Evolutionary conservation across 2,113 vertebrate genomes (phyloP), one percentile per base, ranked within the genome.

Genomic region (Verasper variegatus): DNA sequence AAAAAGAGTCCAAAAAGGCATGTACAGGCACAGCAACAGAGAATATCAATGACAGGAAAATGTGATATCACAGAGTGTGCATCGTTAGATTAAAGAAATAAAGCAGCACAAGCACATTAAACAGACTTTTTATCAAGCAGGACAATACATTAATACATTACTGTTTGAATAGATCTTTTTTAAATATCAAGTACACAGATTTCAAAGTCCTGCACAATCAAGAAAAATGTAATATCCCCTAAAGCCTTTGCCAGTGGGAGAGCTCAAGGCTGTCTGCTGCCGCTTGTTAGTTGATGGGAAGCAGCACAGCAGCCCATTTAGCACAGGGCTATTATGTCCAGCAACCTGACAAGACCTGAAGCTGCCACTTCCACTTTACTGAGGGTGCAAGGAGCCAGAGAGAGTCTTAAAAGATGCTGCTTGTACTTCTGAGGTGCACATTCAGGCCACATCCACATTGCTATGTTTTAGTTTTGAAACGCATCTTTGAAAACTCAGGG

Each of bases 31-130:
- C 67, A 71, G 65, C 68, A 56, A 70, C 74, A 18, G 70, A 81
- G 61, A 55, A 60, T 75, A 84, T 84, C 81, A 31, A 71, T 81
- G 66, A 81, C 74, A 80, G 75, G 51, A 76, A 78, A 74, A 62
- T 20, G 9, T 13, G 57, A 64, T 80, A 70, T 73, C 49, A 35
- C 31, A 55, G 20, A 6, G 20, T 2, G 15, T 52, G 13, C 31
- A 42, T 6, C 31, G 20, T 21, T 15, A 8, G 17, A 68, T 23
- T 8, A 64, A 68, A 42, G 27, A 2, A 59, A 54, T 47, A 54
- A 37, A 71, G 45, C 31, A 78, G 10, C 27, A 15, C 20, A n/a
- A 15, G 51, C 51, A n/a, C 51, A 54, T 54, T n/a, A 15, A n/a
- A n/a, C 7, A 54, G 20, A 54, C 18, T 54, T 54, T 52, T 54